Evolutionary conservation across 2,113 vertebrate genomes (phyloP), one percentile per base, ranked within the genome.

Genomic region (Murina feae): DNA sequence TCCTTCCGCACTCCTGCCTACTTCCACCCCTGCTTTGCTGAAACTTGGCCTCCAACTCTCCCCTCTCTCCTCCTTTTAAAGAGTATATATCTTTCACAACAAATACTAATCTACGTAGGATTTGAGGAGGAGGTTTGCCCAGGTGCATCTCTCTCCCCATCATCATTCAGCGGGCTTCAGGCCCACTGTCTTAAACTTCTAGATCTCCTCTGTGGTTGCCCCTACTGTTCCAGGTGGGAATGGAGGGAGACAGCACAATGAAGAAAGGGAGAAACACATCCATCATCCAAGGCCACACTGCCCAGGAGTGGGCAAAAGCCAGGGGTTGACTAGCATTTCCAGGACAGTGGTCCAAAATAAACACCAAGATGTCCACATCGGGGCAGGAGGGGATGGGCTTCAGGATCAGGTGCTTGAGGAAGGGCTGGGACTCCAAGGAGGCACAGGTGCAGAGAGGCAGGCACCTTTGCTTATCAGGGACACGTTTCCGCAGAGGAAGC

Each of bases 1-100:
- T 5, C 18, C 11, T 0, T 2, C 6, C 30, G 20, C 25, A 0
- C 6, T 4, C 20, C 9, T 18, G 44, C 30, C 25, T 0, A 18
- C 23, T 16, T 21, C 10, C 39, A 17, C 51, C 8, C 0, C 0
- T 10, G 71, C 42, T 42, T 49, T 10, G 32, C 68, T n/a, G 68
- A 5, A 1, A n/a, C 14, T 9, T 3, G 6, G 60, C 37, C 44
- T 10, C 49, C 25, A 17, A 12, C 39, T 3, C 51, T 10, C 28
- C 3, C 12, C 28, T 30, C 16, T 37, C 13, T 3, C 8, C 4
- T 32, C 2, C 9, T 32, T 39, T 6, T 25, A 51, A 13, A 90
- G 17, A 20, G 17, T 68, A 35, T 68, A 66, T 66, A 18, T 65
- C 30, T 63, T 65, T 65, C 14, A 65, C 63, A 65, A 16, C 30